Evolutionary conservation across 2,888 invertebrate genomes (phyloP), one percentile per base, ranked within the genome.

Genomic region (Ormyrus labotus): DNA sequence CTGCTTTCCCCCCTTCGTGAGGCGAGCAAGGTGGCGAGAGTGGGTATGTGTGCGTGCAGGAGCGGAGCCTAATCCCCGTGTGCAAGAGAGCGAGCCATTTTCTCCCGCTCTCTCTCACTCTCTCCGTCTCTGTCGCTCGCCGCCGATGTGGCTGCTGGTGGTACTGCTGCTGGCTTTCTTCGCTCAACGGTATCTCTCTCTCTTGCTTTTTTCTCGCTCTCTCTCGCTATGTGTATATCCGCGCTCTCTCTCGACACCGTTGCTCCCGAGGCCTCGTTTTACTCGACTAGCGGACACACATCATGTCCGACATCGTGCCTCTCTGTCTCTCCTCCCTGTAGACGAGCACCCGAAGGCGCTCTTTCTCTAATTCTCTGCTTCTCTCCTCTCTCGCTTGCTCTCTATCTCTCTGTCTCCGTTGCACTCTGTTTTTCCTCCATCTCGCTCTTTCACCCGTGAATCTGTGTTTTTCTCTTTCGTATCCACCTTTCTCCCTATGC

Each of bases 1-100:
- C 34, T 34, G 34, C 34, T 34, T 34, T 34, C 34, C 34, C 34
- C 34, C 34, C 34, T 34, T 34, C 34, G 34, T 4, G 6, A 50
- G n/a, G 70, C 55, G 11, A n/a, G 58, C 48, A 61, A 65, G 53
- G 58, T 63, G 58, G 64, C 55, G 34, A 50, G 50, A 1, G 11
- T 88, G 87, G 87, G 11, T 68, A 68, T 10, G 19, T 63, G 45
- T 45, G 48, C 63, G 61, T 34, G 34, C 34, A 34, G 34, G 34
- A 34, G 61, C 61, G 61, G 34, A 48, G 45, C 53, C 50, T 51
- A 58, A 11, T 67, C 58, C 57, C 58, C 67, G 68, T 69, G 60
- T 9, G 55, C 53, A 45, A 50, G 65, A 51, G 65, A 50, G 11
- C 13, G 78, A 64, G 72, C 68, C 65, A 77, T 70, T 79, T 81